phyloP scores from a whole-genome alignment of 2,888 invertebrate genomes.

The Diplolepis rosae region DNA sequence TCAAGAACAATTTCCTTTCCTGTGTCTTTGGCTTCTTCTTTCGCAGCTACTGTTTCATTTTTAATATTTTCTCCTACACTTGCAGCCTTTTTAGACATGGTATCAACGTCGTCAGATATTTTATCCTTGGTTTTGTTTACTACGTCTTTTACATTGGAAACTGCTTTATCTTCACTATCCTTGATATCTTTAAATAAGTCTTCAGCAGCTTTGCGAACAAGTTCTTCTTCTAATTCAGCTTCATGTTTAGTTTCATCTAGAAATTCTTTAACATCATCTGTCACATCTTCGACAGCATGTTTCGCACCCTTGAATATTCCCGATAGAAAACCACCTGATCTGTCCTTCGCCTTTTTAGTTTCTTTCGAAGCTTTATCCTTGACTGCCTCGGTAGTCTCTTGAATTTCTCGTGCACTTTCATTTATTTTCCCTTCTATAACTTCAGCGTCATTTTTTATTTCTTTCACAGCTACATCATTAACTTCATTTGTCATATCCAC shows the following conservation, averaged over 20 bases:
- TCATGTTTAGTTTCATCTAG: conserved; percentile 45
- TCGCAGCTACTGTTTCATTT: conserved; percentile 47
- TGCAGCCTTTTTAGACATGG: conserved; percentile 54
- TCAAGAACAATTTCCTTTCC: too few species aligned
- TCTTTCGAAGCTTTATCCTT: conserved; percentile 41
- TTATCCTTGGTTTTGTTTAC: conserved; percentile 35
- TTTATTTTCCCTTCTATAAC: conserved; percentile 43
- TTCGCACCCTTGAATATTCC: conserved; percentile 61
- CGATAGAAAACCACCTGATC: conserved; percentile 59
- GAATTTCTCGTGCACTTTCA: background rate
- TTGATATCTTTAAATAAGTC: conserved; percentile 28
- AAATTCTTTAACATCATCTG: conserved; percentile 48
- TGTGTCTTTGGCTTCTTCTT: conserved; percentile 48
- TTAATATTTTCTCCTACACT: conserved; percentile 58
- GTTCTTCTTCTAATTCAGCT: conserved; percentile 37
- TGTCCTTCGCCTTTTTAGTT: conserved; percentile 54
- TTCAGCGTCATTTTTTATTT: conserved; percentile 34
- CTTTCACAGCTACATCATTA: conserved; percentile 41
- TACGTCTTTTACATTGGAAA: conserved; percentile 37
- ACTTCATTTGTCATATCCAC: conserved; percentile 51
- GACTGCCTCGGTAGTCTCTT: conserved; percentile 26
- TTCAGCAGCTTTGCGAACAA: conserved; percentile 64
- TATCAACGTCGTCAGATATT: conserved; percentile 51
- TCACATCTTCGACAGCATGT: conserved; percentile 45
- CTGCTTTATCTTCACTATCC: conserved; percentile 9